Conservation (phyloP, 2,113 vertebrate species). For the Mohoua ochrocephala region DNA sequence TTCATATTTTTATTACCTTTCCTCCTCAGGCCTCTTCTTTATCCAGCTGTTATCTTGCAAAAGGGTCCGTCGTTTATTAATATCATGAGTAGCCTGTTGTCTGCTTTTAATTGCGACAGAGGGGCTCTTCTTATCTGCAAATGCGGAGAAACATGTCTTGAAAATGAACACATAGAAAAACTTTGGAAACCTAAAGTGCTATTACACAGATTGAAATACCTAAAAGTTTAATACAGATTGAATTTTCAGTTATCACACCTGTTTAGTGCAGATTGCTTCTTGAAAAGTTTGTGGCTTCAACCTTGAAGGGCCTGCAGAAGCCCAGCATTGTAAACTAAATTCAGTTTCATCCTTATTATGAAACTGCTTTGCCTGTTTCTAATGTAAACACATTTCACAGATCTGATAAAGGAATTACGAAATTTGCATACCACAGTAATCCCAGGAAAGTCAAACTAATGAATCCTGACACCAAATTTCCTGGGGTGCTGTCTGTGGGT, state of each 20-base stretch:
- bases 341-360: not conserved
- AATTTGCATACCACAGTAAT: not conserved
- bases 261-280: not conserved
- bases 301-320: not conserved
- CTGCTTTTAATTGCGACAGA: conserved; percentile 53
- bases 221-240: not conserved
- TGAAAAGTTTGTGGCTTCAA: not conserved
- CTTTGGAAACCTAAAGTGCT: not conserved
- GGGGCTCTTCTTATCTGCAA: conserved; percentile 60
- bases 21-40: conserved; percentile 77
- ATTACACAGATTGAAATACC: not conserved
- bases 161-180: not conserved
- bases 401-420: not conserved
- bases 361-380: not conserved
- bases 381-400: not conserved
- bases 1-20: conserved; percentile 53
- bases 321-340: not conserved
- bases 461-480: not conserved
- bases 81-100: conserved; percentile 70
- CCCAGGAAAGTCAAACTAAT: not conserved
- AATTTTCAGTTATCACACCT: not conserved
- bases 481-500: not conserved
- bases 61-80: conserved; percentile 77
- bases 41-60: conserved; percentile 94
- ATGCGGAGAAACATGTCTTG: not conserved